Evolutionary conservation across 2,888 invertebrate species (phyloP), one percentile per base, ranked within the genome.

Genomic region (Andrena bicolor): DNA sequence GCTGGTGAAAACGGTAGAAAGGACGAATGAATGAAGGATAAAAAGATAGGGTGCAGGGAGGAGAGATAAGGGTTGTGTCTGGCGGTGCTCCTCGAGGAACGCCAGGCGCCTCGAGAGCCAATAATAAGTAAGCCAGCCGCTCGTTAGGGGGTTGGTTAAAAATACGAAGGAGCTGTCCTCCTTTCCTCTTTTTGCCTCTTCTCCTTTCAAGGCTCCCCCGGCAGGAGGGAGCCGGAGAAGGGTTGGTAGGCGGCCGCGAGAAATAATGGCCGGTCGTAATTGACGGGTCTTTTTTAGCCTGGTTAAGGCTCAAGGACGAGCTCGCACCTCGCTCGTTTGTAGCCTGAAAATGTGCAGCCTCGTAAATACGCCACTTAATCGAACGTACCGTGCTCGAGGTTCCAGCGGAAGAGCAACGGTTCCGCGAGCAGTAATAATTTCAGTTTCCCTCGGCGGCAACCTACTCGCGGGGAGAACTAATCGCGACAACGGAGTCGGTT

Each of bases 131-230:
- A 86, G 80, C 85, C 82, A 56, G 77, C 60, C 70, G 69, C 86
- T 91, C 85, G 86, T 89, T 90, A 89, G 80, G 61, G 69, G 84
- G 86, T 87, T 88, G 82, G 74, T 89, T 89, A 86, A 88, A 88
- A 83, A 86, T 86, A 87, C 79, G 78, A 86, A 87, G 76, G 58
- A 76, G 64, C 70, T 48, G 63, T 78, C 58, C 70, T 65, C 60
- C 58, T 78, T 81, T 80, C 64, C 28, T 26, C n/a, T 30, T 63
- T 63, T 64, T 60, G 48, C 48, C 28, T 76, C 58, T 70, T 74
- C 79, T 60, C 64, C 16, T 76, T 76, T 53, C 65, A 70, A 63
- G 35, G 68, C 61, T 58, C 63, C 69, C 30, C 68, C 13, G 32
- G 23, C 20, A 23, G 20, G 32, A 60, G 71, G 64, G 65, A 80